Base-by-base conservation (phyloP, 2,888 invertebrate species). In the Lucinisca nassula region DNA sequence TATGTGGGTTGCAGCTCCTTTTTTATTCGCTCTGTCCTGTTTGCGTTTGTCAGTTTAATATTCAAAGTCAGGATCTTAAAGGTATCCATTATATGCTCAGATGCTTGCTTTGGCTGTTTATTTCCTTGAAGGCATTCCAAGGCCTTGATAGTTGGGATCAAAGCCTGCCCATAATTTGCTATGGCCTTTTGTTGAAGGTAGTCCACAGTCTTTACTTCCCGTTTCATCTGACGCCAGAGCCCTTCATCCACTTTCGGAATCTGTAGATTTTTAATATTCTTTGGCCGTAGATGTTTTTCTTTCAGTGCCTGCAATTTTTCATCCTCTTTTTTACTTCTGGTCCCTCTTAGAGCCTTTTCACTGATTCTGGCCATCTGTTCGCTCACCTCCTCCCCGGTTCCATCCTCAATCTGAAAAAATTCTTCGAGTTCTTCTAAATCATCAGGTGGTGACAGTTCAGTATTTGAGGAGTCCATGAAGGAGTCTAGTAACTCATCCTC, bases 41-140 rank as follows among this genome's bases (percentile, higher is more conserved):
- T n/a, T n/a, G n/a, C n/a, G n/a, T 82, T 76, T 14, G 78, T 51
- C 24, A 78, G 51, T 30, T 58, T 58, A 4, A 78, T 70, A 12
- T 37, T 17, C 24, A 72, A 55, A n/a, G 83, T 37, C 32, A 83
- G 45, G 32, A 83, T 76, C 37, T 83, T 83, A 30, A 83, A 78
- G 2, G 78, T 40, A 70, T 83, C 83, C 37, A 61, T 61, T 4
- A 61, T 21, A 24, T 12, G 21, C 32, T 61, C 61, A 27, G 61
- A 8, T 4, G 58, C 30, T 58, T 73, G 49, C 38, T 30, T 12
- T 40, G 73, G 55, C n/a, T n/a, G n/a, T n/a, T n/a, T n/a, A 51
- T 51, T 51, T 51, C 51, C 51, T 4, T 51, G 10, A 3, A 51
- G 4, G 21, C 8, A n/a, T 58, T 75, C 75, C 10, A 81, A n/a